Conservation (phyloP, 1,140 invertebrate genomes). For the Pseudobourletiella spinata region DNA sequence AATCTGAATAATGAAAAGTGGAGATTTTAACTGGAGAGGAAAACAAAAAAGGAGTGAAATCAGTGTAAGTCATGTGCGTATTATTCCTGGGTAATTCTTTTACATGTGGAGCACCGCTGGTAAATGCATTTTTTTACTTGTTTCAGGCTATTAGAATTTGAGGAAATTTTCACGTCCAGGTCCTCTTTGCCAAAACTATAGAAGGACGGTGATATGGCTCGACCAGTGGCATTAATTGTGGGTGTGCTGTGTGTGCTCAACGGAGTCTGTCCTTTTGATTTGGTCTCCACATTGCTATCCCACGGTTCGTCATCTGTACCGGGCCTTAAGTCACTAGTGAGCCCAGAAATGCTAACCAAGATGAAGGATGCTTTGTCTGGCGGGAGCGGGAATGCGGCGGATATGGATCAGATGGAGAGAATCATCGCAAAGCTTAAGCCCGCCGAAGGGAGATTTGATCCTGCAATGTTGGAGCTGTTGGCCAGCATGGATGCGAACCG, state of each 20-base stretch:
- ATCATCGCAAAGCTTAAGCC: slow-evolving; percentile 28
- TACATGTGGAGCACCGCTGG: too few species aligned
- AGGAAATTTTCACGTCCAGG: too few species aligned
- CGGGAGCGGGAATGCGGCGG: neutral
- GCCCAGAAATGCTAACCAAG: slow-evolving; percentile 11
- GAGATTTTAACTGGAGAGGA: too few species aligned
- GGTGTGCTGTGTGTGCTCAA: neutral
- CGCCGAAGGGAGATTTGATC: slow-evolving; percentile 27
- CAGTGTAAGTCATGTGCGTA: too few species aligned
- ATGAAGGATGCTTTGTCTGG: neutral
- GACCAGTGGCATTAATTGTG: too few species aligned
- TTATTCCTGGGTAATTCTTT: too few species aligned
- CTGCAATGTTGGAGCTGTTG: slow-evolving; percentile 22
- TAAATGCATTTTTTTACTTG: too few species aligned
- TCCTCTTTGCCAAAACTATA: too few species aligned
- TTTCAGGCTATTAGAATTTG: too few species aligned
- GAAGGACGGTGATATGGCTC: too few species aligned
- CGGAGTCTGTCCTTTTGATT: neutral
- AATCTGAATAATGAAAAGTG: too few species aligned
- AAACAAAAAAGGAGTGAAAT: too few species aligned
- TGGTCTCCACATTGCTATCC: neutral
- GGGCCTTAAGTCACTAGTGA: slow-evolving; percentile 16
- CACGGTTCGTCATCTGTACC: slow-evolving; percentile 5
- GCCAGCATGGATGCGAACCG: neutral
- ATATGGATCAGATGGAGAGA: slow-evolving; percentile 11